phyloP scores from a whole-genome alignment of 2,888 invertebrate species.

The Actias luna region DNA sequence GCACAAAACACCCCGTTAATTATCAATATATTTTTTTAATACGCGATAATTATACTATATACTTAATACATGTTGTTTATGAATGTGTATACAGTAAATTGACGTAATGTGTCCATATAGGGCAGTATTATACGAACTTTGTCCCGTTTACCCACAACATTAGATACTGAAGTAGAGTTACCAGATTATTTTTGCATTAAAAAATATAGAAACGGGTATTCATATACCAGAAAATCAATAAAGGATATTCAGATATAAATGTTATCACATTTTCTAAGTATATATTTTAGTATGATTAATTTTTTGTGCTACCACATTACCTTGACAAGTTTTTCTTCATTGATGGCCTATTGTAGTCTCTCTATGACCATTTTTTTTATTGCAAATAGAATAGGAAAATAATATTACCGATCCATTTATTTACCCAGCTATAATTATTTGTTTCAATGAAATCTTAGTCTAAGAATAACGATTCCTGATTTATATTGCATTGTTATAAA shows the following conservation, averaged over 20 bases:
- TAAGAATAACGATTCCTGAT: too few relatives aligned
- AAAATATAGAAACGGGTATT: neutral
- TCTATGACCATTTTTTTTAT: too few relatives aligned
- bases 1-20: neutral
- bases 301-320: too few relatives aligned
- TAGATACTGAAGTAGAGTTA: neutral
- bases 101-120: conserved; percentile 21
- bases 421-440: too few relatives aligned
- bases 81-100: conserved; percentile 11
- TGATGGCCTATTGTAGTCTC: too few relatives aligned
- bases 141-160: conserved; percentile 22
- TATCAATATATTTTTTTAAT: neutral
- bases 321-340: too few relatives aligned
- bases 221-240: neutral
- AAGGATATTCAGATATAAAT: neutral
- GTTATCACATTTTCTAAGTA: too few relatives aligned
- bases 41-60: neutral
- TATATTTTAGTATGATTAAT: too few relatives aligned
- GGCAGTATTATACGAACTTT: conserved; percentile 25
- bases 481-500: too few relatives aligned
- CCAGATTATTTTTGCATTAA: neutral
- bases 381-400: too few relatives aligned
- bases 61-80: neutral
- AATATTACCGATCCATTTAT: too few relatives aligned
- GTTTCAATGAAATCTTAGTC: too few relatives aligned